Conservation (phyloP, 92 coral and sea anemone species). For the Bergia puertoricense region DNA sequence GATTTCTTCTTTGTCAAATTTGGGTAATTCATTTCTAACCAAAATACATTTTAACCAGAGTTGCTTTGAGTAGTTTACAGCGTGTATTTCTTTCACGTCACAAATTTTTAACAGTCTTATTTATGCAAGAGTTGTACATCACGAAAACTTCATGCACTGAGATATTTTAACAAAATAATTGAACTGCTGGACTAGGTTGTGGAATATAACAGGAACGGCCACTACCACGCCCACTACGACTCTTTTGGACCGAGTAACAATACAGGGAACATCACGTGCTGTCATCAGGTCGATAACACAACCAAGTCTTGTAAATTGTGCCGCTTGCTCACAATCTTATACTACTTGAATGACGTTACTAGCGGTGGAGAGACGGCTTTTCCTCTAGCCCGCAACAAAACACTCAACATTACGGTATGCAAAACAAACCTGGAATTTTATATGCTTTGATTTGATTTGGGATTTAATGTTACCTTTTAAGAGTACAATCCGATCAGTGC, state of each 20-base stretch:
- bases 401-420: slow-evolving; percentile 23
- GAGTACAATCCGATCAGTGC: neutral
- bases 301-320: slow-evolving; percentile 9
- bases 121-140: no score
- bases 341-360: slow-evolving; percentile 28
- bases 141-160: no score
- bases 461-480: neutral
- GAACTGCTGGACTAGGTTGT: slow-evolving; percentile 2
- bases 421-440: neutral
- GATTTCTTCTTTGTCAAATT: no score
- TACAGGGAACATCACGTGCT: slow-evolving; percentile 28
- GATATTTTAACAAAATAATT: no score
- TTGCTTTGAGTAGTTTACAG: no score
- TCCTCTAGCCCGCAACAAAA: slow-evolving; percentile 17
- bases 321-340: slow-evolving; percentile 26
- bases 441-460: neutral
- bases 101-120: no score
- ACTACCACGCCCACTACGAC: slow-evolving; percentile 39
- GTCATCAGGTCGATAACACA: slow-evolving; percentile 20
- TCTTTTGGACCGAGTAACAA: neutral
- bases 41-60: no score
- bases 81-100: no score
- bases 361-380: slow-evolving; percentile 37
- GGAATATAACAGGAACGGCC: slow-evolving; percentile 3
- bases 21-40: no score